These are phyloP conservation scores for Etheostoma nigrum DNA, from an alignment of 2,797 vertebrate species.

Conservation along the genomic window DNA sequence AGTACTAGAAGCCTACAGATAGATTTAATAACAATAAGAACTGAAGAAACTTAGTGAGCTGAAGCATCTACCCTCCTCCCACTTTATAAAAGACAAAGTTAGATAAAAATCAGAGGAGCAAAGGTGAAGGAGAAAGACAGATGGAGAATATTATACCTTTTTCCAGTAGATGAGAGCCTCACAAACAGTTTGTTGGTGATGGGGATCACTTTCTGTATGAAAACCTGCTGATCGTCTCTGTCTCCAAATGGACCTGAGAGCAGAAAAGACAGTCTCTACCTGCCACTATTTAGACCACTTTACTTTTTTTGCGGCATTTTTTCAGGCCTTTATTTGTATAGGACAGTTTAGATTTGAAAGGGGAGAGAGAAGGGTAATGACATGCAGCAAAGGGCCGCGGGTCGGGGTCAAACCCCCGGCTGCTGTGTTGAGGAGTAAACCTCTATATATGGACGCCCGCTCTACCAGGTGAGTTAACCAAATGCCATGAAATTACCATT, in stretches of 20 bases:
- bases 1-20: neutral
- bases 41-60: neutral
- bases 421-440: no score
- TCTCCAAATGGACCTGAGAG: conserved; percentile 95
- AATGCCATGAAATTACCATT: neutral
- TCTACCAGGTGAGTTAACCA: no score
- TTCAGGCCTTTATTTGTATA: no score
- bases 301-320: no score
- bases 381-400: no score
- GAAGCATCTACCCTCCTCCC: neutral
- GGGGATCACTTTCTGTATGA: conserved; percentile 98
- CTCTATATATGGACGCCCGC: no score
- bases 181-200: conserved; percentile 98
- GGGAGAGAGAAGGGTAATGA: no score
- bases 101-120: neutral
- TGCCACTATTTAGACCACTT: neutral
- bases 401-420: no score
- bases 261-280: conserved; percentile 21
- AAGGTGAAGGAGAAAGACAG: neutral
- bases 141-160: conserved; percentile 83
- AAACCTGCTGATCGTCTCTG: conserved; percentile 97
- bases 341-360: no score
- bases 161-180: conserved; percentile 97
- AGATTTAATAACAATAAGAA: neutral
- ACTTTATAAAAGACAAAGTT: neutral